Evolutionary conservation across 1,140 invertebrate species (phyloP).

Genomic region (Papilio glaucus): DNA sequence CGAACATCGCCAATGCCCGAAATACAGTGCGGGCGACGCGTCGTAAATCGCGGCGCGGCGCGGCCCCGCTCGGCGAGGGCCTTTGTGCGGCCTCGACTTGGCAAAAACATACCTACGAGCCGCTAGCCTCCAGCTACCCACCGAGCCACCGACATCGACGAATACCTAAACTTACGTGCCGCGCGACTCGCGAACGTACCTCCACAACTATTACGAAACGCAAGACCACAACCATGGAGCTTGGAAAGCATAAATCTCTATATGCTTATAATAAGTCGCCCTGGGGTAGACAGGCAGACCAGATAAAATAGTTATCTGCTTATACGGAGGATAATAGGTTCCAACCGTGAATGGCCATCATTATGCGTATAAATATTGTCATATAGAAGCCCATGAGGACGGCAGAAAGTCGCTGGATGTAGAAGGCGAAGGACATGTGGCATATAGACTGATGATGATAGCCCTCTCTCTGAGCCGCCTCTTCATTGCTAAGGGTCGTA

Average conservation of each 20-base stretch:
- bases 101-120: slow-evolving; percentile 66
- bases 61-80: slow-evolving; percentile 66
- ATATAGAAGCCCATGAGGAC: no score
- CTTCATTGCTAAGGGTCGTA: no score
- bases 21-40: slow-evolving; percentile 80
- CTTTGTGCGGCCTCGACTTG: slow-evolving; percentile 76
- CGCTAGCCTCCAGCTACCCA: slow-evolving; percentile 39
- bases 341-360: no score
- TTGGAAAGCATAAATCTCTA: neutral
- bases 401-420: no score
- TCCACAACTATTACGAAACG: neutral
- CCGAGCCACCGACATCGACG: neutral
- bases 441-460: no score
- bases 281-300: no score
- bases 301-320: no score
- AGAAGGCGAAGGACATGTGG: no score
- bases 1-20: slow-evolving; percentile 74
- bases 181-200: neutral
- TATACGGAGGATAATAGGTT: no score
- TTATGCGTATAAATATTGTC: no score
- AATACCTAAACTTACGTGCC: slow-evolving; percentile 35
- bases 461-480: no score
- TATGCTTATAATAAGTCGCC: no score
- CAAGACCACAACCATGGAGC: neutral
- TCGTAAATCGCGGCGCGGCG: slow-evolving; percentile 75